Evolutionary conservation across 2,113 vertebrate genomes (phyloP).

Genomic region (Myrmecobius fasciatus): DNA sequence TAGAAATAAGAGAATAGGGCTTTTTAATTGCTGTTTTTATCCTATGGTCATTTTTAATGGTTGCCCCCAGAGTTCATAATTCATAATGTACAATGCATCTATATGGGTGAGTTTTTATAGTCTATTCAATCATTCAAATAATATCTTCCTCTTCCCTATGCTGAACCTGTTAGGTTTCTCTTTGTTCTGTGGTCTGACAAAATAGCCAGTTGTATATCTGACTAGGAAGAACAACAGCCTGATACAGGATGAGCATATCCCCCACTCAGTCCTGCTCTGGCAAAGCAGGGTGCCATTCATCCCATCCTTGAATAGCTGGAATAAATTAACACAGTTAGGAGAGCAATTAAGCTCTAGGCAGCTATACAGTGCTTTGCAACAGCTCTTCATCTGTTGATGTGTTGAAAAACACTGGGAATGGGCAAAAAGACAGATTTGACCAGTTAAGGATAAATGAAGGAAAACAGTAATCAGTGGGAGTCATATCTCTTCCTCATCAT

Average conservation of each 20-base stretch:
- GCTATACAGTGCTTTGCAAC: conserved; percentile 35
- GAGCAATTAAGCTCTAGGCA: conserved; percentile 37
- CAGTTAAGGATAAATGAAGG: conserved; percentile 24
- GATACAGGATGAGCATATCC: conserved; percentile 53
- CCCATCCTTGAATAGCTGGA: conserved; percentile 71
- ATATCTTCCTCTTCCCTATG: background rate
- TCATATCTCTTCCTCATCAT: background rate
- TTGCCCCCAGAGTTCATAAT: background rate
- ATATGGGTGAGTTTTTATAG: background rate
- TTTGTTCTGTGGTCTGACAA: conserved; percentile 56
- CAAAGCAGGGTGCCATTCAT: conserved; percentile 66
- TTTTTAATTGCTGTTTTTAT: background rate
- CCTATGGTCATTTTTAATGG: conserved; percentile 6
- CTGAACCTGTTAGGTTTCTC: conserved; percentile 1
- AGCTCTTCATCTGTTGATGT: conserved; percentile 33
- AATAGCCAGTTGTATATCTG: conserved; percentile 66
- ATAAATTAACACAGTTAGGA: conserved; percentile 65
- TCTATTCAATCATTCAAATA: background rate
- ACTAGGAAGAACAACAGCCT: conserved; percentile 48
- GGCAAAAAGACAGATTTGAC: conserved; percentile 36
- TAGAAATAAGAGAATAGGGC: background rate
- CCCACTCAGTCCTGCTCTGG: conserved; percentile 57
- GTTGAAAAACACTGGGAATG: background rate
- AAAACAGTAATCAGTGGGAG: background rate
- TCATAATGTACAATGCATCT: background rate